phyloP scores from a whole-genome alignment of 2,113 vertebrate species.

The Semnornis frantzii region DNA sequence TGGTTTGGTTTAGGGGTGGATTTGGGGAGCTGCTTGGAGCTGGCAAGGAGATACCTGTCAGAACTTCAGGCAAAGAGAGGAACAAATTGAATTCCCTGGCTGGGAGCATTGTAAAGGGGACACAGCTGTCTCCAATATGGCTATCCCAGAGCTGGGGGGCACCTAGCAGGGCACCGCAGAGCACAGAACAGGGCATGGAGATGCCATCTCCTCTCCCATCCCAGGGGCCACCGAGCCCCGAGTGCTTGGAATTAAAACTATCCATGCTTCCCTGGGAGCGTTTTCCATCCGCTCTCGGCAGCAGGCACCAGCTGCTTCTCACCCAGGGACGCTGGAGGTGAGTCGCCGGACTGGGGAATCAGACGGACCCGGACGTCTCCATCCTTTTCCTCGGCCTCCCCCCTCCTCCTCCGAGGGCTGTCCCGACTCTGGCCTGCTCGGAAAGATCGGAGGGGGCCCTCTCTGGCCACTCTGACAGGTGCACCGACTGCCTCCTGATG shows the following conservation, averaged over 20 bases:
- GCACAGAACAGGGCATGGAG: accelerated
- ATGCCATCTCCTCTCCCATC: background rate
- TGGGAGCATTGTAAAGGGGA: too few relatives aligned
- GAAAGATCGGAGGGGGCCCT: background rate
- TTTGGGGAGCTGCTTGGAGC: background rate
- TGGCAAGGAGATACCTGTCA: background rate
- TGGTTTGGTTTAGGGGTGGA: background rate
- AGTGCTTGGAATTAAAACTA: background rate
- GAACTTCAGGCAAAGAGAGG: background rate
- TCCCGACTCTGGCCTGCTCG: background rate
- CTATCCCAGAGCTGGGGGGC: background rate
- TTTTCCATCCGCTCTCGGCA: background rate
- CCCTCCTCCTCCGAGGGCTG: background rate
- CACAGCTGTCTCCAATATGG: background rate
- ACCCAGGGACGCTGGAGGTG: background rate
- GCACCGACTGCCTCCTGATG: background rate
- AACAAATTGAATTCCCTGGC: background rate
- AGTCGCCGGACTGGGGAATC: background rate
- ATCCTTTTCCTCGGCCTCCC: background rate
- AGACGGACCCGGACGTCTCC: background rate
- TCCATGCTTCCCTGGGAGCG: background rate
- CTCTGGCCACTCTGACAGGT: slow-evolving; percentile 42
- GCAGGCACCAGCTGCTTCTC: slow-evolving; percentile 3
- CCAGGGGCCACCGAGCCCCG: background rate
- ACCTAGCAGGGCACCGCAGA: too few relatives aligned